These are phyloP conservation scores for Drosophila auraria DNA, from an alignment of 1,140 invertebrate species.

Conservation along the genomic window DNA sequence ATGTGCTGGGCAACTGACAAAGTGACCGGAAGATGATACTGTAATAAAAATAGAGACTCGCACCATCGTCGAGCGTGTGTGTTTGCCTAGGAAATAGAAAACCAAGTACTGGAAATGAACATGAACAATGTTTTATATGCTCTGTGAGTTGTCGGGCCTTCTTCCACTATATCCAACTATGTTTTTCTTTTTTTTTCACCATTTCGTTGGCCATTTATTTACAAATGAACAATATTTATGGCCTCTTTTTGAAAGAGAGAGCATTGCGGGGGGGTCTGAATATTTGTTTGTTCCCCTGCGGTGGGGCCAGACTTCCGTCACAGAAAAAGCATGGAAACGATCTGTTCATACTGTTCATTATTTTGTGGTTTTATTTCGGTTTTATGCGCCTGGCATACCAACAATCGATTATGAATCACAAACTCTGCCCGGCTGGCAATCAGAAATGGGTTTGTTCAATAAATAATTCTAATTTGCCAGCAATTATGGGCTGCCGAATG, in stretches of 20 bases:
- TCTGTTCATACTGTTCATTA: slow-evolving; percentile 51
- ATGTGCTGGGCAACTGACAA: slow-evolving; percentile 80
- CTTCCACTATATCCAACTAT: slow-evolving; percentile 30
- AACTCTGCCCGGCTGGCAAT: slow-evolving; percentile 13
- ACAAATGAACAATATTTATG: slow-evolving; percentile 83
- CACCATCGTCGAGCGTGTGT: slow-evolving; percentile 16
- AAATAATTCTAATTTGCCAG: slow-evolving; percentile 57
- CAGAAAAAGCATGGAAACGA: slow-evolving; percentile 50
- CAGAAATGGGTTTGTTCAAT: slow-evolving; percentile 34
- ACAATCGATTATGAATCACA: slow-evolving; percentile 37
- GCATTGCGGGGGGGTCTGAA: slow-evolving; percentile 7
- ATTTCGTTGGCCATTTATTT: slow-evolving; percentile 71
- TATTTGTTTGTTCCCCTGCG: slow-evolving; percentile 1
- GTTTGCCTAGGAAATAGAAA: slow-evolving; percentile 71
- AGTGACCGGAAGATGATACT: slow-evolving; percentile 84
- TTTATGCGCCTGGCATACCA: slow-evolving; percentile 46
- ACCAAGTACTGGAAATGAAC: slow-evolving; percentile 49
- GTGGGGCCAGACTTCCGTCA: slow-evolving; percentile 58
- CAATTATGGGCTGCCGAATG: slow-evolving; percentile 47
- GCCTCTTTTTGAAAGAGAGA: slow-evolving; percentile 62
- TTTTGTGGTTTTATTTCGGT: slow-evolving; percentile 65
- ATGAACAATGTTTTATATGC: slow-evolving; percentile 77
- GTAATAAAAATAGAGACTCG: slow-evolving; percentile 67
- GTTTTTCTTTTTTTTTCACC: slow-evolving; percentile 17
- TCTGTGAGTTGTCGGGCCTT: slow-evolving; percentile 54